These are phyloP conservation scores for Trachurus trachurus DNA, from an alignment of 2,797 vertebrate genomes.

Conservation along the genomic window DNA sequence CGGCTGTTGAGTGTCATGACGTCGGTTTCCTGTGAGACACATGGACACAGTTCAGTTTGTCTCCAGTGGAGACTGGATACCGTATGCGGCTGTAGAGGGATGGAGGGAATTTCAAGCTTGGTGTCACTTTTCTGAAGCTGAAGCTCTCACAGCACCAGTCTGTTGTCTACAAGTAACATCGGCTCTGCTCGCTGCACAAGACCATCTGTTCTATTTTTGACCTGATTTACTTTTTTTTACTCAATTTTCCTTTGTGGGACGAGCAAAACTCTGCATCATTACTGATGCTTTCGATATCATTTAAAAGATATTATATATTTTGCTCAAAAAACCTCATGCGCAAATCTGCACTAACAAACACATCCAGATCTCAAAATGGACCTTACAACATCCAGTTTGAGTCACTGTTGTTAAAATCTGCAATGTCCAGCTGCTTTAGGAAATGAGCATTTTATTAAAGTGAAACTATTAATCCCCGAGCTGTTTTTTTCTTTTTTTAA, in stretches of 20 bases:
- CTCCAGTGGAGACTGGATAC: not conserved
- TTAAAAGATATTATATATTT: not conserved
- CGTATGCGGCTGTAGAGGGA: constrained; percentile 9
- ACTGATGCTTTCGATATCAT: not conserved
- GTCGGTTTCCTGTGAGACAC: constrained; percentile 32
- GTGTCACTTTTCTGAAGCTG: not conserved
- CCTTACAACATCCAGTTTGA: no score
- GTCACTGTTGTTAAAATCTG: no score
- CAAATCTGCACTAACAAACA: no score
- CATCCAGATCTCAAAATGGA: no score
- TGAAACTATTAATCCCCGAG: no score
- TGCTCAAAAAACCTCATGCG: not conserved
- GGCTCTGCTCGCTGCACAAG: not conserved
- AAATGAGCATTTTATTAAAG: not conserved
- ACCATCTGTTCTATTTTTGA: not conserved
- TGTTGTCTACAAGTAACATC: not conserved
- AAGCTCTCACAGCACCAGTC: not conserved
- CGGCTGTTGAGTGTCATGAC: constrained; percentile 64
- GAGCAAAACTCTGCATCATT: not conserved
- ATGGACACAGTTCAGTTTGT: not conserved
- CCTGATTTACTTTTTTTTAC: not conserved
- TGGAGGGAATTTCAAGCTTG: not conserved
- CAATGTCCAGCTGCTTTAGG: not conserved
- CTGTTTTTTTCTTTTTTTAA: no score
- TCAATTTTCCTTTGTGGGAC: not conserved